These are phyloP conservation scores for Scopus umbretta DNA, from an alignment of 2,113 vertebrate species.

Conservation along the genomic window DNA sequence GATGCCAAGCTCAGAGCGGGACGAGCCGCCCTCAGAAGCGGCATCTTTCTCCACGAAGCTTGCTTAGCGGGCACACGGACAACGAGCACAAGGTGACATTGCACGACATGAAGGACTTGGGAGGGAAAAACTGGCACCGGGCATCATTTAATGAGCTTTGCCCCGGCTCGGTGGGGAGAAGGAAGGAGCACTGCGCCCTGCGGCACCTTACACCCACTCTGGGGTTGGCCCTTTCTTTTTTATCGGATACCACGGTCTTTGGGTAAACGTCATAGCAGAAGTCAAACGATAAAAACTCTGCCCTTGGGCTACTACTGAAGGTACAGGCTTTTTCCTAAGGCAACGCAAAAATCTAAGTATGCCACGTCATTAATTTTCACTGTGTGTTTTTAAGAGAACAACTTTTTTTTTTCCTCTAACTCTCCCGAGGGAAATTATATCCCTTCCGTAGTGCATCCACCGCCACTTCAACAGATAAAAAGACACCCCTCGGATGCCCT, in stretches of 20 bases:
- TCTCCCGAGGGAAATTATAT: background rate
- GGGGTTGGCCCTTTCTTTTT: background rate
- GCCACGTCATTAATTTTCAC: background rate
- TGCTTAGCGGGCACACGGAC: fast-evolving
- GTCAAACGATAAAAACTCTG: background rate
- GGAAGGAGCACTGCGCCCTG: background rate
- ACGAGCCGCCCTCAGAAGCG: fast-evolving
- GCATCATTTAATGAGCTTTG: fast-evolving
- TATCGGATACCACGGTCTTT: fast-evolving
- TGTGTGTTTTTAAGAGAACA: background rate
- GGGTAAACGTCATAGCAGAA: background rate
- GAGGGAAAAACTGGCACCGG: fast-evolving
- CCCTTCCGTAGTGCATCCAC: background rate
- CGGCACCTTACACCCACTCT: background rate
- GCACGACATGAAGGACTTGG: fast-evolving
- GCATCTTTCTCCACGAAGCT: background rate
- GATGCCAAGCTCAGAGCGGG: fast-evolving
- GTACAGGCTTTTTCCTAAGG: background rate
- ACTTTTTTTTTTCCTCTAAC: background rate
- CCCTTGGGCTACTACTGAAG: background rate
- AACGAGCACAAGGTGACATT: background rate
- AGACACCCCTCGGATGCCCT: background rate
- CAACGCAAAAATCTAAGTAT: background rate
- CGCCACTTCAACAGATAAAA: background rate
- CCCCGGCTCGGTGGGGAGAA: background rate